Conservation (phyloP, 2,888 invertebrate species). For the Microchrysa polita region DNA sequence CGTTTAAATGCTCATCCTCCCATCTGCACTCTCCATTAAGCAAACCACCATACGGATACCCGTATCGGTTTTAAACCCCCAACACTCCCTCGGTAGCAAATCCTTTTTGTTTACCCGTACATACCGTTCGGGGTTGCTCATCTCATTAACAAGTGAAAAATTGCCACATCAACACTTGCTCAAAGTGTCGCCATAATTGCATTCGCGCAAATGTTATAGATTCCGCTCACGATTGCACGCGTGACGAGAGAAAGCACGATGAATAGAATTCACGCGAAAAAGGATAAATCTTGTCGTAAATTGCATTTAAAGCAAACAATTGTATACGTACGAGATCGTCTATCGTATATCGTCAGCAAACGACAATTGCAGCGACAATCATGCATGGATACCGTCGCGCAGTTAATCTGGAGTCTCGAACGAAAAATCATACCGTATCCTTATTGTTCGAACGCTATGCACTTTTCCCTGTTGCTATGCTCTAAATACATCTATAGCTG, state of each 20-base stretch:
- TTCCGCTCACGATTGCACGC: neutral
- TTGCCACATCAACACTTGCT: constrained; percentile 9
- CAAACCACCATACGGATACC: too few relatives aligned
- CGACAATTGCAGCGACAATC: too few relatives aligned
- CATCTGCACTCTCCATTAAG: too few relatives aligned
- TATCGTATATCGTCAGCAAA: neutral
- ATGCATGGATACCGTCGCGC: neutral
- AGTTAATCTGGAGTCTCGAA: neutral
- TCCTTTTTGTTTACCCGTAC: too few relatives aligned
- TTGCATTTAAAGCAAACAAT: constrained; percentile 11
- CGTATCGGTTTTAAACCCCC: too few relatives aligned
- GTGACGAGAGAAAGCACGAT: neutral
- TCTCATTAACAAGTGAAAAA: constrained; percentile 4
- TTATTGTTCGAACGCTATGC: too few relatives aligned
- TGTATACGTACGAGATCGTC: neutral
- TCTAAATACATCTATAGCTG: neutral
- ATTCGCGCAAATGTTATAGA: constrained; percentile 3
- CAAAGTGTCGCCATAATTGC: constrained; percentile 1
- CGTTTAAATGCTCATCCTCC: too few relatives aligned
- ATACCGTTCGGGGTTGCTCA: too few relatives aligned
- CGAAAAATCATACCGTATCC: too few relatives aligned
- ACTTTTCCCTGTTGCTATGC: too few relatives aligned
- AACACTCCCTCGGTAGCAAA: too few relatives aligned
- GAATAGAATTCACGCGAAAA: neutral
- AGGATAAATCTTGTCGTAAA: constrained; percentile 6